A percentile compares a stretch with the other conserved stretches of the same genome.
Conservation (phyloP, 1,140 invertebrate genomes). For the Magallana angulata region DNA sequence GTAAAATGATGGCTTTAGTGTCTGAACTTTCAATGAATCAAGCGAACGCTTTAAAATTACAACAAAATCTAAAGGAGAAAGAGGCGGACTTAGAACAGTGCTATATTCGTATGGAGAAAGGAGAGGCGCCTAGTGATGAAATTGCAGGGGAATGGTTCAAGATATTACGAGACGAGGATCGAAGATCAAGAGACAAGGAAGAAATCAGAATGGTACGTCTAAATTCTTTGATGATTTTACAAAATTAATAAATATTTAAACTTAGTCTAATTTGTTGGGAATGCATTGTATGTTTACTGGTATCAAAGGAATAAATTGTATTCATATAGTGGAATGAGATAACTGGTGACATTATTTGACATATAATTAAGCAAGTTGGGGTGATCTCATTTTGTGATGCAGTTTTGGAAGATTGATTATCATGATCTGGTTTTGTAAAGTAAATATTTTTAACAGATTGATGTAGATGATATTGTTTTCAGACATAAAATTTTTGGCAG, state of each 20-base stretch:
- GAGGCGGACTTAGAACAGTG: conserved; percentile 77
- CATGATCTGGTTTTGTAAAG: background rate
- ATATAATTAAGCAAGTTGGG: no score
- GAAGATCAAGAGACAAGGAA: conserved; percentile 66
- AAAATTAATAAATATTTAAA: background rate
- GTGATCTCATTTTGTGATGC: background rate
- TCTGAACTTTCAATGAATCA: conserved; percentile 80
- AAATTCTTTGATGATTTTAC: background rate
- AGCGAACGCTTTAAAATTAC: conserved; percentile 76
- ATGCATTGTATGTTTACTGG: no score
- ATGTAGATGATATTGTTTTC: no score
- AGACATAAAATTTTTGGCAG: no score
- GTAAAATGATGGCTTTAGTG: conserved; percentile 79
- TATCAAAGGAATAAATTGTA: no score
- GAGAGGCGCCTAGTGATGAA: conserved; percentile 76
- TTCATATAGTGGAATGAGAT: no score
- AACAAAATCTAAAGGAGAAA: conserved; percentile 76
- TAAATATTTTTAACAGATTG: no score
- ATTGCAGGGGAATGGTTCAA: conserved; percentile 75
- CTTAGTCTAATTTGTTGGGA: no score
- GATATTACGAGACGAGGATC: conserved; percentile 68
- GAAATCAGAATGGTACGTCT: conserved; percentile 68
- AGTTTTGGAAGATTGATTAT: background rate
- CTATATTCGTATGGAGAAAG: conserved; percentile 78
- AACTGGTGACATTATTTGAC: no score